Base-by-base conservation (phyloP, 2,888 invertebrate species). In the Ennomos quercinarius region DNA sequence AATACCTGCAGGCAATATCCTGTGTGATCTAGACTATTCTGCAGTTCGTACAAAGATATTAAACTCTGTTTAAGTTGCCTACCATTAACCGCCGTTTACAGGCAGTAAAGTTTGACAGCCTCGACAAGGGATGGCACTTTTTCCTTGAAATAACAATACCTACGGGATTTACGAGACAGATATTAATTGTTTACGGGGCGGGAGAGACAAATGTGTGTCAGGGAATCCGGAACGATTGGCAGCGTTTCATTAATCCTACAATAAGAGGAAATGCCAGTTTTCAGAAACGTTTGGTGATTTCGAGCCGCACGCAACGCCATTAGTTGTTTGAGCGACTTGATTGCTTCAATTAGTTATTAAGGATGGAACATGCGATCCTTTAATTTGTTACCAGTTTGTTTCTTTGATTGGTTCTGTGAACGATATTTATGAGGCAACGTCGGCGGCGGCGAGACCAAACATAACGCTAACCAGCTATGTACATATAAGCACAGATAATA, bases 361-460 rank as follows among this genome's bases (percentile, higher is more conserved):
- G 66, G 73, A 75, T 72, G 70, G 72, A 71, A 75, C 76, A 76
- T 74, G 71, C 69, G 67, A 74, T 73, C 72, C 69, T 77, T 80
- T 74, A 71, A 74, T 74, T 53, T 52, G 48, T 56, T 40, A 41
- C 53, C 53, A 38, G 49, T 56, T 63, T 56, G 56, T 52, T 51
- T 46, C 47, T 57, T 49, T 53, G 67, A 73, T 73, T 74, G 64
- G 61, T 64, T 51, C 47, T 37, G 45, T 57, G 39, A 55, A 48
- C 38, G 37, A 53, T 47, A 50, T 51, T 49, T 57, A 53, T 61
- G 37, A 46, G 12, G 37, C 48, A 11, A 17, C 44, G 46, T 27
- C 40, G 57, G 37, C 39, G 57, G 37, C 39, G 47, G 46, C 17
- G 17, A 52, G 37, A 59, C 47, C 49, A 50, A 39, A 53, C 62